These are phyloP conservation scores for Mimas tiliae DNA, from an alignment of 2,888 invertebrate genomes.

Conservation along the genomic window DNA sequence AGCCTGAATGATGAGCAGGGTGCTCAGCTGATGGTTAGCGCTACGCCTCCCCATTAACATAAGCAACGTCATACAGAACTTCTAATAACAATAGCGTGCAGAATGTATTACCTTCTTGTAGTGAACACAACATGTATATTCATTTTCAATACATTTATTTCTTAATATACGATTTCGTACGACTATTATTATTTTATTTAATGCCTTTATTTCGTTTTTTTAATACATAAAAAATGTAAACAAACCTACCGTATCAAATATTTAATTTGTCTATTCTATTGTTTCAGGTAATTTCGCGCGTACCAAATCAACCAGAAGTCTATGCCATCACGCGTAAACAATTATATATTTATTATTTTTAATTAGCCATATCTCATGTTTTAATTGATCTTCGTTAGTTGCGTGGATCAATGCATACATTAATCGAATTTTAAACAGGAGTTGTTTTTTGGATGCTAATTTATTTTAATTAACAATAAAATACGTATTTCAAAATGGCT, in stretches of 20 bases:
- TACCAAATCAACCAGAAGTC: constrained; percentile 6
- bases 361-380: neutral
- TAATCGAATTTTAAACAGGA: constrained; percentile 18
- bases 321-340: neutral
- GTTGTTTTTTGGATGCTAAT: neutral
- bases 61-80: no score
- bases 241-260: constrained; percentile 27
- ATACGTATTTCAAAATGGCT: neutral
- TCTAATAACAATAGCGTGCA: no score
- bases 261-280: neutral
- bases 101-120: no score
- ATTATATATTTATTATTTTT: neutral
- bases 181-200: neutral
- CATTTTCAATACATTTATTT: no score
- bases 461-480: no score
- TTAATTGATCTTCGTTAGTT: constrained; percentile 14
- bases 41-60: no score
- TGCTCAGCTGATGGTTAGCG: no score
- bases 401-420: neutral
- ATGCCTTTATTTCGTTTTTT: neutral
- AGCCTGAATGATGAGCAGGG: no score
- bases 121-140: no score
- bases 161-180: neutral
- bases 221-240: neutral
- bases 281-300: constrained; percentile 21